A percentile compares a stretch with the other conserved stretches of the same genome.
phyloP scores from a whole-genome alignment of 2,888 invertebrate species.

The Caenorhabditis imperialis region DNA sequence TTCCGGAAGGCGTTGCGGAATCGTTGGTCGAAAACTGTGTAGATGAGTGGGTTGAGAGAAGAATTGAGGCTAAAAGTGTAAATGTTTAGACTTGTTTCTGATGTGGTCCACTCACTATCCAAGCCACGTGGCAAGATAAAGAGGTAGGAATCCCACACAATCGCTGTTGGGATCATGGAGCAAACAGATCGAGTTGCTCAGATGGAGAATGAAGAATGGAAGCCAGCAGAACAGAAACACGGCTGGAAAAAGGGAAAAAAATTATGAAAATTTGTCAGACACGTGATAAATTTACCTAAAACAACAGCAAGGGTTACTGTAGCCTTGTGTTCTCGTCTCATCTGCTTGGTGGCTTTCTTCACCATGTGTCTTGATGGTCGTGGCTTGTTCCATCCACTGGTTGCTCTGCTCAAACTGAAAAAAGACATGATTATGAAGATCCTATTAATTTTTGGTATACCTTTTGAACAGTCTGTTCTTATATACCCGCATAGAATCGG shows the following conservation, averaged over 20 bases:
- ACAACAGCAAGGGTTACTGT: conserved; percentile 98
- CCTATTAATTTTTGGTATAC: conserved; percentile 18
- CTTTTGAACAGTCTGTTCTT: conserved; percentile 68
- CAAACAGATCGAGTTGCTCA: conserved; percentile 95
- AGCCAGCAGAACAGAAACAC: conserved; percentile 98
- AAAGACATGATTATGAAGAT: neutral
- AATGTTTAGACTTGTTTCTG: neutral
- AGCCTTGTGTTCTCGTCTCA: conserved; percentile 90
- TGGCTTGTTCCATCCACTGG: conserved; percentile 65
- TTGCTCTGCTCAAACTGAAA: conserved; percentile 59
- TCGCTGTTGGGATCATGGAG: conserved; percentile 54
- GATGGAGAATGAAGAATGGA: conserved; percentile 98
- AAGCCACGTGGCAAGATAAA: conserved; percentile 95
- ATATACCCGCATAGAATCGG: conserved; percentile 62
- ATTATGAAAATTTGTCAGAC: neutral
- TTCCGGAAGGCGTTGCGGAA: conserved; percentile 76
- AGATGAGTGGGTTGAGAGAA: conserved; percentile 76
- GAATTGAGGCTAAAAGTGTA: conserved; percentile 72
- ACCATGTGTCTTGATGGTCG: conserved; percentile 72
- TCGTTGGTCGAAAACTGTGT: conserved; percentile 77
- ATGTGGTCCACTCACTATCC: conserved; percentile 86
- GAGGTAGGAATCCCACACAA: conserved; percentile 80
- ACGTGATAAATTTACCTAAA: conserved; percentile 84
- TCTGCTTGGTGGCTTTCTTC: conserved; percentile 77
- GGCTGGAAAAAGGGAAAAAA: conserved; percentile 82